A percentile compares a stretch with the other conserved stretches of the same genome.
Conservation (phyloP, 2,797 vertebrate genomes). For the Phrynocephalus forsythii region DNA sequence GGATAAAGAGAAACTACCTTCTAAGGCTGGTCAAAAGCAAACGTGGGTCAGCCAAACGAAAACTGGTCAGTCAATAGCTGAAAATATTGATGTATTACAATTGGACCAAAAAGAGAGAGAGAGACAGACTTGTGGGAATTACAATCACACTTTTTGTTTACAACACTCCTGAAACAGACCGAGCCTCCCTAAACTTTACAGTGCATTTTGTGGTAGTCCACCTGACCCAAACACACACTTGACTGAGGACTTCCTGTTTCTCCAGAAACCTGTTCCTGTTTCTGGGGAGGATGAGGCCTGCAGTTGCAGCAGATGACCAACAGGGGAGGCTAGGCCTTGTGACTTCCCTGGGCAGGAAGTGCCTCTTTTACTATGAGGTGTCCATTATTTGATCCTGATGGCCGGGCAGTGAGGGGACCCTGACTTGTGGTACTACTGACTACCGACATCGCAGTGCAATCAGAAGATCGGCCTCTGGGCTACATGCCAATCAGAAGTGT, state of each 20-base stretch:
- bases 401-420: neutral
- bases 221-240: neutral
- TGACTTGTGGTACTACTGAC: neutral
- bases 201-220: neutral
- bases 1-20: neutral
- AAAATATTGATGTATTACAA: neutral
- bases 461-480: no score
- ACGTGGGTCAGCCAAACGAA: neutral
- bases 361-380: neutral
- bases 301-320: neutral
- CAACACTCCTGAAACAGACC: neutral
- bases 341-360: neutral
- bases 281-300: neutral
- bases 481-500: no score
- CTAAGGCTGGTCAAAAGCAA: neutral
- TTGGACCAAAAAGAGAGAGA: neutral
- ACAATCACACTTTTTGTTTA: neutral
- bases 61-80: neutral
- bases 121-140: no score
- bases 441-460: no score
- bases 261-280: conserved; percentile 6
- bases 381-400: neutral
- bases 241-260: neutral
- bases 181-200: neutral
- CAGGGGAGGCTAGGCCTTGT: neutral